phyloP scores from a whole-genome alignment of 2,888 invertebrate genomes.

The Caenorhabditis afra region DNA sequence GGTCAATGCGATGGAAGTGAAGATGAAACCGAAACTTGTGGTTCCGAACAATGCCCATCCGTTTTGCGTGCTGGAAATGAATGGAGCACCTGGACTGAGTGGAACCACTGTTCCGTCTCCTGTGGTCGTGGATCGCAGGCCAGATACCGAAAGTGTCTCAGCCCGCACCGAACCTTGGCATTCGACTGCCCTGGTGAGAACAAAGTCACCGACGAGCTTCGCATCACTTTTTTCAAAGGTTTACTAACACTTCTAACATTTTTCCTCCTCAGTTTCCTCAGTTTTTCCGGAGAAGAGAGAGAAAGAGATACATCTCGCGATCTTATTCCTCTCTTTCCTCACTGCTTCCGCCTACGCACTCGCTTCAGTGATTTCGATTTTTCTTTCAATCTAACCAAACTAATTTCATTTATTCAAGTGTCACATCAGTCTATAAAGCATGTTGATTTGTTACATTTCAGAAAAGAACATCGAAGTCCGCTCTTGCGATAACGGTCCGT shows the following conservation, averaged over 20 bases:
- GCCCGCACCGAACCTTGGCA: constrained; percentile 75
- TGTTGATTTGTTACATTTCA: constrained; percentile 60
- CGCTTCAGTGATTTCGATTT: neutral
- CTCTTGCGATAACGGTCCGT: constrained; percentile 78
- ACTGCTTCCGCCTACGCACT: constrained; percentile 9
- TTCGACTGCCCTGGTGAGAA: constrained; percentile 77
- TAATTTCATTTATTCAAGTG: neutral
- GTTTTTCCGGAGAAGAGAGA: constrained; percentile 10
- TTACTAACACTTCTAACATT: constrained; percentile 56
- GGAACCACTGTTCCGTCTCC: constrained; percentile 75
- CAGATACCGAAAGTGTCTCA: constrained; percentile 77
- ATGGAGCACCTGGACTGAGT: constrained; percentile 77
- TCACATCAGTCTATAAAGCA: neutral
- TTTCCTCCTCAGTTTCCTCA: neutral
- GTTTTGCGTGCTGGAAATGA: constrained; percentile 56
- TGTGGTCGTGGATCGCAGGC: constrained; percentile 79
- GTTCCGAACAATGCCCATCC: constrained; percentile 70
- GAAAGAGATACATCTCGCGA: constrained; percentile 7
- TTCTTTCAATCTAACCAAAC: constrained; percentile 1
- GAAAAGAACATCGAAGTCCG: constrained; percentile 79
- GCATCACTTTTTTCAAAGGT: constrained; percentile 67
- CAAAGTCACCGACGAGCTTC: constrained; percentile 59
- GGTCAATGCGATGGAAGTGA: constrained; percentile 75
- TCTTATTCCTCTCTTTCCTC: constrained; percentile 1
- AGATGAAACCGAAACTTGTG: constrained; percentile 72